Evolutionary conservation across 2,888 invertebrate genomes (phyloP).

Genomic region (Callyntrura sp.): DNA sequence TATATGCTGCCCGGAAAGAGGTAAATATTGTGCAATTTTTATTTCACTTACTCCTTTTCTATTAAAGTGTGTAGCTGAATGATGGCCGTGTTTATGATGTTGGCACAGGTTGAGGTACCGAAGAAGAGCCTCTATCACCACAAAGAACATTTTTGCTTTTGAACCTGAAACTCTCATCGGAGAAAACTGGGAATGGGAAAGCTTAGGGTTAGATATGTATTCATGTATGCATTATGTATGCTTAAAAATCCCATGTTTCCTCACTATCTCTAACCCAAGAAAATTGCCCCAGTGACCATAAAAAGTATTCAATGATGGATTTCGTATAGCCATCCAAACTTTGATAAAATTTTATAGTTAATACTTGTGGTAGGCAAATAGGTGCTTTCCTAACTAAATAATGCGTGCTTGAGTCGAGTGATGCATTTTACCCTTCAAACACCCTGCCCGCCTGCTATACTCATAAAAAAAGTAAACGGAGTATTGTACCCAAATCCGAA

Average conservation of each 20-base stretch:
- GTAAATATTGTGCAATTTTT: conserved; percentile 37
- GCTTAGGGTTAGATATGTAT: too few species aligned
- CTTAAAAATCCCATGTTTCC: too few species aligned
- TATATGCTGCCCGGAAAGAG: neutral
- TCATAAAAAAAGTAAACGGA: too few species aligned
- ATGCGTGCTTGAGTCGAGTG: neutral
- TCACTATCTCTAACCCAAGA: too few species aligned
- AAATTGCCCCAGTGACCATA: neutral
- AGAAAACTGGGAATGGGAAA: neutral
- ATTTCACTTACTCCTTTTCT: neutral
- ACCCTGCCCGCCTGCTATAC: too few species aligned
- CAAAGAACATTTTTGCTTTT: neutral
- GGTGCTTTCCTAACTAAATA: too few species aligned
- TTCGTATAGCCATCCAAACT: neutral
- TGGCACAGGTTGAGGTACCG: neutral
- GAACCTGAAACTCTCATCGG: neutral
- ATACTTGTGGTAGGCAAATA: too few species aligned
- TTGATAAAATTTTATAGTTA: neutral
- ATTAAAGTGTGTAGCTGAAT: neutral
- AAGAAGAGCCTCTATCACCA: too few species aligned
- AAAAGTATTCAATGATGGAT: neutral
- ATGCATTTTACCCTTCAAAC: conserved; percentile 15
- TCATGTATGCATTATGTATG: too few species aligned
- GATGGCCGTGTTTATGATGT: neutral
- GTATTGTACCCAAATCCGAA: neutral